phyloP scores from a whole-genome alignment of 2,888 invertebrate species.

The Drosophila greeni region DNA sequence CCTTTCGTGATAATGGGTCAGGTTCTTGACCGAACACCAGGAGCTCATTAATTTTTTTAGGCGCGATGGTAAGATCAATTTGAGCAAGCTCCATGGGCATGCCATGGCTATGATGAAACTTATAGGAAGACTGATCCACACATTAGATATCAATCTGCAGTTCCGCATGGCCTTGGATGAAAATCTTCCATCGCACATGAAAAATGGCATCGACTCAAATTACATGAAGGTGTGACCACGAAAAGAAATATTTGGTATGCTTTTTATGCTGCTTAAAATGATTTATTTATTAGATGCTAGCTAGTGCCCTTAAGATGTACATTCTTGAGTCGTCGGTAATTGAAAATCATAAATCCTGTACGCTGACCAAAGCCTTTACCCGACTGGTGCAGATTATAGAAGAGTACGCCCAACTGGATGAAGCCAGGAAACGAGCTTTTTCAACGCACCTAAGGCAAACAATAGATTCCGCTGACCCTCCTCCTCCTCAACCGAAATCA shows the following conservation, averaged over 20 bases:
- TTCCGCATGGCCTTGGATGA: conserved; percentile 44
- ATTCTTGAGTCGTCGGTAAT: conserved; percentile 24
- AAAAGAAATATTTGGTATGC: too few species aligned
- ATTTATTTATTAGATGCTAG: conserved; percentile 24
- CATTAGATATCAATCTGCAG: conserved; percentile 18
- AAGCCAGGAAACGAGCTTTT: conserved; percentile 33
- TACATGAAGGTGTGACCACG: conserved; percentile 40
- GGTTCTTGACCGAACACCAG: conserved; percentile 55
- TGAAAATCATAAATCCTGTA: conserved; percentile 21
- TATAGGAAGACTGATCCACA: conserved; percentile 44
- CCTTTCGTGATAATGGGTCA: conserved; percentile 5
- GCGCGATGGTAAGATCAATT: conserved; percentile 32
- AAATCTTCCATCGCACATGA: conserved; percentile 18
- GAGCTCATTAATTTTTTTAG: conserved; percentile 57
- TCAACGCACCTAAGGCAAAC: conserved; percentile 14
- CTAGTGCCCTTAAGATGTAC: conserved; percentile 24
- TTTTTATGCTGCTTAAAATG: background rate
- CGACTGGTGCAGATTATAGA: conserved; percentile 23
- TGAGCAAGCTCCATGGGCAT: conserved; percentile 51
- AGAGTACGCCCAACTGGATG: conserved; percentile 26
- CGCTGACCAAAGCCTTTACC: conserved; percentile 20
- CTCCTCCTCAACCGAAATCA: background rate
- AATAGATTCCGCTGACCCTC: background rate
- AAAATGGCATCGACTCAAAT: conserved; percentile 13
- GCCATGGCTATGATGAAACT: conserved; percentile 43